Evolutionary conservation across 2,113 vertebrate genomes (phyloP).

Genomic region (Rhinoptilus africanus): DNA sequence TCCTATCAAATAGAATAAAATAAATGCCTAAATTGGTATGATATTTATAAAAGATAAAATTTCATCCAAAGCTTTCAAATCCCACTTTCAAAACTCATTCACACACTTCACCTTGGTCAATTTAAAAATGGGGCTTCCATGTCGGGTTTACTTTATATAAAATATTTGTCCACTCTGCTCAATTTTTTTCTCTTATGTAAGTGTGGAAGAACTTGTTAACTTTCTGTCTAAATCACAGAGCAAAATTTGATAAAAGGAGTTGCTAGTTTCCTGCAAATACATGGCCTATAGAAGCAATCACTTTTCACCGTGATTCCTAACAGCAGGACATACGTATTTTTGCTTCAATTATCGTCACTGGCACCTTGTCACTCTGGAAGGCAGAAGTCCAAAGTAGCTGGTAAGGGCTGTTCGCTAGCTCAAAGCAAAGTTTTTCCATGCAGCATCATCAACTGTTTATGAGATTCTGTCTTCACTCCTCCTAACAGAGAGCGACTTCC

Average conservation of each 20-base stretch:
- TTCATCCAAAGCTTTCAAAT: not conserved
- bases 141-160: not conserved
- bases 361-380: not conserved
- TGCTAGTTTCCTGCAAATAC: not conserved
- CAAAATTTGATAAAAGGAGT: not conserved
- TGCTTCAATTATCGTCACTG: not conserved
- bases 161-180: not conserved
- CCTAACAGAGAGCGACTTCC: not conserved
- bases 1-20: not conserved
- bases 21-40: not conserved
- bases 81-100: not conserved
- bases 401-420: not conserved
- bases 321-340: not conserved
- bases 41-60: not conserved
- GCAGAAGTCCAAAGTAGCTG: not conserved
- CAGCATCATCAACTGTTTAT: not conserved
- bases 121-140: not conserved
- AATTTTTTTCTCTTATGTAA: not conserved
- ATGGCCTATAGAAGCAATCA: not conserved
- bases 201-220: not conserved
- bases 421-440: not conserved
- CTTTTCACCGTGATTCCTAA: not conserved
- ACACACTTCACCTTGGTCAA: not conserved
- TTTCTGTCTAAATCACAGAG: not conserved
- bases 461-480: not conserved